Conservation (phyloP, 2,888 invertebrate genomes). For the Electrophaes corylata region DNA sequence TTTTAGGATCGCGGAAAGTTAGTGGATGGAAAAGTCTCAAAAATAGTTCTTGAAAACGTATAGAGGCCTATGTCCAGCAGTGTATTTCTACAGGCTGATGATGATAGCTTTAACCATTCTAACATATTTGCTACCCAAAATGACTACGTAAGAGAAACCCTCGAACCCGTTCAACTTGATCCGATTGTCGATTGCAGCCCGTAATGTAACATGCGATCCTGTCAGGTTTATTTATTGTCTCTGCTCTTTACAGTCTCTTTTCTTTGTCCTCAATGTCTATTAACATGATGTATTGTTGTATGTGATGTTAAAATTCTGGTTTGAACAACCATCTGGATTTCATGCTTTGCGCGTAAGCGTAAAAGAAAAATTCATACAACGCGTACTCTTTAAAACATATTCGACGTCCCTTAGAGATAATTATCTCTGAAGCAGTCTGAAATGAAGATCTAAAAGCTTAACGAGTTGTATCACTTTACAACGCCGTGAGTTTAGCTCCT, state of each 20-base stretch:
- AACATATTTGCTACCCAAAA: background rate
- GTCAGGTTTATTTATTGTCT: constrained; percentile 33
- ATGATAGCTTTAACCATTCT: background rate
- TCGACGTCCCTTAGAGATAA: constrained; percentile 2
- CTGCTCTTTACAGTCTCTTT: constrained; percentile 21
- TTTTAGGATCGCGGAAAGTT: too few relatives aligned
- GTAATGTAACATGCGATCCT: constrained; percentile 34
- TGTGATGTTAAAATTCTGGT: constrained; percentile 1
- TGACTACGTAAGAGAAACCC: constrained; percentile 12
- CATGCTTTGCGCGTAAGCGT: too few relatives aligned
- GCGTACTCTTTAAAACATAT: background rate
- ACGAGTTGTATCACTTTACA: constrained; percentile 39
- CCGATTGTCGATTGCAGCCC: constrained; percentile 36
- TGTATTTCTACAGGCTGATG: too few relatives aligned
- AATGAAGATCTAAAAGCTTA: constrained; percentile 30
- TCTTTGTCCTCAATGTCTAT: constrained; percentile 23
- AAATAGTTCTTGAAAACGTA: too few relatives aligned
- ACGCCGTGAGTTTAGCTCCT: constrained; percentile 38
- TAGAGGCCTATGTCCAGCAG: too few relatives aligned
- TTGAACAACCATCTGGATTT: background rate
- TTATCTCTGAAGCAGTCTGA: constrained; percentile 7
- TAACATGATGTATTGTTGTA: constrained; percentile 16
- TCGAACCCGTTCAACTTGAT: constrained; percentile 34
- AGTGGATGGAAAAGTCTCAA: too few relatives aligned
- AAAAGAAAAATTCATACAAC: background rate